Evolutionary conservation across 2,888 invertebrate species (phyloP), one percentile per base, ranked within the genome.

Genomic region (Drosophila greeni): DNA sequence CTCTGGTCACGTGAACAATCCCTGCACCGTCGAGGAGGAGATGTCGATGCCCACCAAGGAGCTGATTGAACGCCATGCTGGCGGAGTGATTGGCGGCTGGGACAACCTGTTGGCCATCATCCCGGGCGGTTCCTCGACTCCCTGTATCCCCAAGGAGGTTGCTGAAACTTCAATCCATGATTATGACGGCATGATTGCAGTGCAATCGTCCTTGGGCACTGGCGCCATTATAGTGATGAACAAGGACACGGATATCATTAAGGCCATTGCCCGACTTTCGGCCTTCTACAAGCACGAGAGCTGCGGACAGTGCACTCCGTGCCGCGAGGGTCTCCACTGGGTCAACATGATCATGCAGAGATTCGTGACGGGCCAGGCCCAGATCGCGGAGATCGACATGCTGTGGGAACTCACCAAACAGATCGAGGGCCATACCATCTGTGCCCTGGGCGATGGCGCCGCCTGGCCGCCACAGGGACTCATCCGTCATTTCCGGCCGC

Each of bases 171-270:
- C 95, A 0, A 89, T 98, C 55, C 97, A 99, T 96, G 99, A 99
- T 89, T 99, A 97, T 89, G 99, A 99, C 88, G 97, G 95, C 0
- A 91, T 99, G 66, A 94, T 98, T 23, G 95, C 95, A 5, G 96
- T 93, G 0, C 95, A 98, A 88, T 95, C 97, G 3, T 96, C 96
- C 55, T 92, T 99, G 57, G 99, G 99, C 55, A 99, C 99, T 0
- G 99, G 99, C 4, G 99, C 99, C 55, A 91, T 99, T 68, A 99
- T 99, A 76, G 99, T 99, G 9, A 99, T 99, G 97, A 96, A 97
- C 90, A 95, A 95, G 84, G 94, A 95, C 74, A 96, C 97, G 0
- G 99, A 99, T 90, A 93, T 99, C 20, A 95, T 99, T 74, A 95
- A 95, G 88, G 98, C 98, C 18, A 98, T 99, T 86, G 94, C 97